A percentile compares a stretch with the other conserved stretches of the same genome.
phyloP scores from a whole-genome alignment of 2,797 vertebrate genomes.

The Acipenser ruthenus region DNA sequence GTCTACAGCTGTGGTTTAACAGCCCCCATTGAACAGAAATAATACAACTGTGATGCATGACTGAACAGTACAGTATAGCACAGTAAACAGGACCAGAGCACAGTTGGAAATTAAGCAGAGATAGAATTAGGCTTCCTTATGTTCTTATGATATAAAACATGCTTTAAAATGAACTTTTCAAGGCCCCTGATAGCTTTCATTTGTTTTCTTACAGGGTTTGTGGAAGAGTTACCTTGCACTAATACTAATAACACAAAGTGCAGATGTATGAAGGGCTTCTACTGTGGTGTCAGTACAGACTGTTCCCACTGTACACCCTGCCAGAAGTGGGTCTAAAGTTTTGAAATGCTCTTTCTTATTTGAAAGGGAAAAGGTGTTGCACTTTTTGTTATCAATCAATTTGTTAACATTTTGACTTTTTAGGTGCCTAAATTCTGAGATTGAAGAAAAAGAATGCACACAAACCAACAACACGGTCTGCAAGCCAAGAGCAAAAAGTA shows the following conservation, averaged over 20 bases:
- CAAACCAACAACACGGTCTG: background rate
- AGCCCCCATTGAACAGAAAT: no score
- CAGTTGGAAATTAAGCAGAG: no score
- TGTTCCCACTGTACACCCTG: conserved; percentile 6
- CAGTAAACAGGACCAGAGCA: no score
- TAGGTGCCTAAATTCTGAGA: conserved; percentile 8
- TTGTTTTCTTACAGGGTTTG: background rate
- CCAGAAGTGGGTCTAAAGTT: background rate
- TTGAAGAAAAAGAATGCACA: conserved; percentile 3
- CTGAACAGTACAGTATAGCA: no score
- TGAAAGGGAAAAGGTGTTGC: background rate
- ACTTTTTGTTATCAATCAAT: background rate
- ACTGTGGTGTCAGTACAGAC: background rate
- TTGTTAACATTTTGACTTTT: background rate
- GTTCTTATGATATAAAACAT: no score
- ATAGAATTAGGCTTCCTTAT: background rate
- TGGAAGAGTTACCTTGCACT: conserved; percentile 4
- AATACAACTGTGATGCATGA: no score
- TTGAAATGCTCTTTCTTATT: background rate
- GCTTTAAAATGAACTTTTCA: no score
- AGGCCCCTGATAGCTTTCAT: no score
- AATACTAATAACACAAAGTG: background rate
- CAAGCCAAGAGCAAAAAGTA: background rate
- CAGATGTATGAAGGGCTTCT: conserved; percentile 4
- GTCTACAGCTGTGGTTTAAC: no score